phyloP scores from a whole-genome alignment of 2,888 invertebrate species.

The Hirtodrosophila confusa region DNA sequence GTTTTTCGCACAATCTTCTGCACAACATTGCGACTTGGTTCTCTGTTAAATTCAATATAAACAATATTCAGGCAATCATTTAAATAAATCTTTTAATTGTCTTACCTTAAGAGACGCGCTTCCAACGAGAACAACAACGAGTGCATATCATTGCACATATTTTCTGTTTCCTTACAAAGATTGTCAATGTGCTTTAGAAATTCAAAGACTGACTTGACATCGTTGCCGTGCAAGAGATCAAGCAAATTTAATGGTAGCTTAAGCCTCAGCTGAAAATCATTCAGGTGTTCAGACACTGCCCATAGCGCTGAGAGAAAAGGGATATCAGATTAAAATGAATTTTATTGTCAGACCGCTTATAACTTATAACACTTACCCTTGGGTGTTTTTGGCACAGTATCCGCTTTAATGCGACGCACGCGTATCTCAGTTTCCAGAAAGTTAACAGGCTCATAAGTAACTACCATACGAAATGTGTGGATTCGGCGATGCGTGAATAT shows the following conservation, averaged over 20 bases:
- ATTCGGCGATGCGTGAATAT: slow-evolving; percentile 51
- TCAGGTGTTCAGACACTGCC: slow-evolving; percentile 58
- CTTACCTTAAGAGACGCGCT: slow-evolving; percentile 63
- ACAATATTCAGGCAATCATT: neutral
- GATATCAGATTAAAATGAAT: neutral
- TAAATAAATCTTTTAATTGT: neutral
- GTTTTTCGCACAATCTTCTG: slow-evolving; percentile 53
- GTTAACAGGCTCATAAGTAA: slow-evolving; percentile 59
- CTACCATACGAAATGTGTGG: slow-evolving; percentile 40
- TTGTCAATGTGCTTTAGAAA: slow-evolving; percentile 61
- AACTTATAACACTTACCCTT: slow-evolving; percentile 11
- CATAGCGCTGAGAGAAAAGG: slow-evolving; percentile 33
- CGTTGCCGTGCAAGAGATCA: slow-evolving; percentile 37
- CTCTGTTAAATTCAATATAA: slow-evolving; percentile 43
- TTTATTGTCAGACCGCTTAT: rapidly evolving
- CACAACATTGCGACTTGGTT: slow-evolving; percentile 56
- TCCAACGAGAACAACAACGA: slow-evolving; percentile 36
- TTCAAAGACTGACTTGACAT: slow-evolving; percentile 39
- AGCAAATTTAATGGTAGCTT: slow-evolving; percentile 61
- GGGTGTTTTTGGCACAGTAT: neutral
- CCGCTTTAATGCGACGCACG: slow-evolving; percentile 34
- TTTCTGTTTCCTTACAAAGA: slow-evolving; percentile 40
- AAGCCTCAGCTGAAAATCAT: slow-evolving; percentile 70
- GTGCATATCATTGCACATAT: slow-evolving; percentile 46
- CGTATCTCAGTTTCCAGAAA: slow-evolving; percentile 45